Percentiles rank a stretch among this genome's conserved stretches.
phyloP scores from a whole-genome alignment of 2,797 vertebrate genomes.

The Graptemys geographica region DNA sequence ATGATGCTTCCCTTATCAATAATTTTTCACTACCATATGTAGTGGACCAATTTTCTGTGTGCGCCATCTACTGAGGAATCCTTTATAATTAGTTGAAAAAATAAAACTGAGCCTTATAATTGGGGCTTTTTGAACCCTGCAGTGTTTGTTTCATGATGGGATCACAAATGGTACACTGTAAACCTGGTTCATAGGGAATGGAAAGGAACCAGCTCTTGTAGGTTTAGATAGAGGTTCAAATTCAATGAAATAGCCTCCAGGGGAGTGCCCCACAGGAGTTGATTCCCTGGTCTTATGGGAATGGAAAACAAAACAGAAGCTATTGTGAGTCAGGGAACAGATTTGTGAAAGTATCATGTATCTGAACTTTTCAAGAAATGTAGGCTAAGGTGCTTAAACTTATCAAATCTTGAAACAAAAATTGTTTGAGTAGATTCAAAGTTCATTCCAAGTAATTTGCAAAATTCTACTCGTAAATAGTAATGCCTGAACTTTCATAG shows the following conservation, averaged over 20 bases:
- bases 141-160: slow-evolving; percentile 19
- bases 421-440: not conserved
- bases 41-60: not conserved
- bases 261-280: not conserved
- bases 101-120: slow-evolving; percentile 43
- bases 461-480: not conserved
- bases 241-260: slow-evolving; percentile 53
- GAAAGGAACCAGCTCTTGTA: slow-evolving; percentile 20
- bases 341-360: slow-evolving; percentile 44
- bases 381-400: slow-evolving; percentile 22
- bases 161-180: slow-evolving; percentile 48
- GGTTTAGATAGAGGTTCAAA: slow-evolving; percentile 45
- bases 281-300: slow-evolving; percentile 9
- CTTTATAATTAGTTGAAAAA: slow-evolving; percentile 24
- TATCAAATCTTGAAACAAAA: slow-evolving; percentile 18
- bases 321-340: not conserved
- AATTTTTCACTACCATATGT: slow-evolving; percentile 8
- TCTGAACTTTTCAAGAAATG: slow-evolving; percentile 35
- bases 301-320: not conserved
- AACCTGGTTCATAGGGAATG: slow-evolving; percentile 60
- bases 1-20: not conserved
- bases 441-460: not conserved
- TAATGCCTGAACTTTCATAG: not conserved
- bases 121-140: slow-evolving; percentile 29
- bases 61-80: slow-evolving; percentile 30